phyloP scores from a whole-genome alignment of 2,888 invertebrate species.

The Portevinia maculata region DNA sequence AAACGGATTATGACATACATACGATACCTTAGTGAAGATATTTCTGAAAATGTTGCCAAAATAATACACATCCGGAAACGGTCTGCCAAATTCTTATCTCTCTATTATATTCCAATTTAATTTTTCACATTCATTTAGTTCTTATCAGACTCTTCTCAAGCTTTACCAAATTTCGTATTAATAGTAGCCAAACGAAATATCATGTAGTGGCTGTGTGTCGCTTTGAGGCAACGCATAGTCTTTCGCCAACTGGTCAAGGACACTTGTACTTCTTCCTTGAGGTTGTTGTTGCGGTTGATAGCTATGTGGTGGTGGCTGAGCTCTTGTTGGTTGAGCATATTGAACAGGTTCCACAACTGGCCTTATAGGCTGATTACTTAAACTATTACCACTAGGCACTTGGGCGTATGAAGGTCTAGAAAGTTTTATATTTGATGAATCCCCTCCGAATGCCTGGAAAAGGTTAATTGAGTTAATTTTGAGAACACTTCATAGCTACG shows the following conservation, averaged over 20 bases:
- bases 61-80: constrained; percentile 1
- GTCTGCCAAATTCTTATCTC: constrained; percentile 4
- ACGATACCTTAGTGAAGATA: no score
- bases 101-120: constrained; percentile 23
- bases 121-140: constrained; percentile 32
- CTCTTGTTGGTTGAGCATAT: constrained; percentile 77
- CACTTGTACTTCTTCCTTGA: constrained; percentile 83
- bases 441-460: constrained; percentile 77
- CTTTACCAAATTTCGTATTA: constrained; percentile 81
- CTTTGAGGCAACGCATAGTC: constrained; percentile 91
- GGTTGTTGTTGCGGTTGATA: constrained; percentile 75
- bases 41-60: background rate
- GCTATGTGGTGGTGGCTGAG: constrained; percentile 75
- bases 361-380: constrained; percentile 78
- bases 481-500: background rate
- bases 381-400: constrained; percentile 80
- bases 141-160: constrained; percentile 60
- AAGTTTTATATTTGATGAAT: constrained; percentile 80
- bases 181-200: constrained; percentile 92
- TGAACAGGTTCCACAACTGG: constrained; percentile 78
- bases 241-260: constrained; percentile 91
- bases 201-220: constrained; percentile 88
- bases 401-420: constrained; percentile 81
- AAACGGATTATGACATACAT: background rate
- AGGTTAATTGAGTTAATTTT: background rate